Base-by-base conservation (phyloP, 2,888 invertebrate genomes). In the Hydriomena furcata region DNA sequence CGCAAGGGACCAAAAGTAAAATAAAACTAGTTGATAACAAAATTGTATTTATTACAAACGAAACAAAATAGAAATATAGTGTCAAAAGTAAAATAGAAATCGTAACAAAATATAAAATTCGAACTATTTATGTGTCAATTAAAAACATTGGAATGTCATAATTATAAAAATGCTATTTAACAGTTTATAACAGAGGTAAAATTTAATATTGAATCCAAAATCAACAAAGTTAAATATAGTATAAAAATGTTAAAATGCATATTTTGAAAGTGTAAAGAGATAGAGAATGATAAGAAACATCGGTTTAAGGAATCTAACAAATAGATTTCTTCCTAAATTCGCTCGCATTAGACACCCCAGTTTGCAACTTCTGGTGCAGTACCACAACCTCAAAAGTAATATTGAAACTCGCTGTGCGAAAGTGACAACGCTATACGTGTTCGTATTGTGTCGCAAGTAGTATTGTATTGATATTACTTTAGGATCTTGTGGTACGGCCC, bases 21-120 rank as follows among this genome's bases (percentile, higher is more conserved):
- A 44, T 13, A 35, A 31, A 37, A 43, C 5, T 13, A 41, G 52
- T 47, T 51, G 11, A 51, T 43, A 36, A 56, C 51, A 55, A 44
- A 38, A 52, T 55, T 60, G 52, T 55, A 54, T 57, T 61, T 37
- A 57, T 52, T 43, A 30, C 8, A 52, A 62, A 61, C 60, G 36
- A 56, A 57, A 42, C 27, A 58, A 52, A 51, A 55, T 46, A 54
- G n/a, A 55, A 48, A 47, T 24, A 55, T 50, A 57, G 47, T 23
- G 45, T 46, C 37, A 44, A 23, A 34, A 20, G 7, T 31, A 55
- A 54, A 58, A 55, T 46, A 38, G 23, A 52, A 52, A 41, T 20
- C 7, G 12, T 49, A 52, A 51, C 24, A 52, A 50, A 58, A 52
- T 51, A 63, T 52, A 54, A 49, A 56, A 48, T 43, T 34, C 20